Base-by-base conservation (phyloP, 2,888 invertebrate genomes). In the Yponomeuta evonymella region DNA sequence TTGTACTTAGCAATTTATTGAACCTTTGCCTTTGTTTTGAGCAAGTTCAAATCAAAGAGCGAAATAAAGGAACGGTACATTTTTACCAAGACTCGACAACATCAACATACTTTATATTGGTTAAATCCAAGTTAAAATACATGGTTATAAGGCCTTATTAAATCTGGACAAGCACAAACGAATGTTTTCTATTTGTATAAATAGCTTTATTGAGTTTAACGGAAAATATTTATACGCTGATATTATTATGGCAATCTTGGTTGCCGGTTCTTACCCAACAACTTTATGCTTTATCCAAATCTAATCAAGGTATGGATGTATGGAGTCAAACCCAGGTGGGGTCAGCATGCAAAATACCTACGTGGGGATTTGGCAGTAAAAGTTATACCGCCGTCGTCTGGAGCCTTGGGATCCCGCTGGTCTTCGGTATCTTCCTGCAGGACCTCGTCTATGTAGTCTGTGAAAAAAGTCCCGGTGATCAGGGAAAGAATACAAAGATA, bases 311-410 rank as follows among this genome's bases (percentile, higher is more conserved):
- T 48, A 70, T 23, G 23, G 23, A 23, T 23, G 36, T 48, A 23
- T 69, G 33, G 51, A 6, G 1, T 65, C 65, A 65, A 65, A 64
- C 64, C 1, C 6, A 11, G 65, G 65, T 58, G 65, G 33, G 9
- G 30, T 11, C 29, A 33, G 65, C 91, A 90, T 91, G 90, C 91
- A 85, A 80, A 88, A 91, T 91, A 95, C 95, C 95, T 95, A 97
- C 97, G 96, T 89, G 95, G 96, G 85, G 96, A 95, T 93, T 96
- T 96, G 74, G 97, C 97, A 79, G 97, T 97, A 86, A 98, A 98
- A 75, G 96, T 97, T 78, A 97, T 96, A 81, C 97, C 97, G 87
- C 96, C 96, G 84, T 97, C 97, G 80, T 97, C 97, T 70, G 94
- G 93, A 75, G 93, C 90, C 8, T 92, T 90, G 43, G 92, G 93